Conservation (phyloP, 2,888 invertebrate species). For the Amiota minor region DNA sequence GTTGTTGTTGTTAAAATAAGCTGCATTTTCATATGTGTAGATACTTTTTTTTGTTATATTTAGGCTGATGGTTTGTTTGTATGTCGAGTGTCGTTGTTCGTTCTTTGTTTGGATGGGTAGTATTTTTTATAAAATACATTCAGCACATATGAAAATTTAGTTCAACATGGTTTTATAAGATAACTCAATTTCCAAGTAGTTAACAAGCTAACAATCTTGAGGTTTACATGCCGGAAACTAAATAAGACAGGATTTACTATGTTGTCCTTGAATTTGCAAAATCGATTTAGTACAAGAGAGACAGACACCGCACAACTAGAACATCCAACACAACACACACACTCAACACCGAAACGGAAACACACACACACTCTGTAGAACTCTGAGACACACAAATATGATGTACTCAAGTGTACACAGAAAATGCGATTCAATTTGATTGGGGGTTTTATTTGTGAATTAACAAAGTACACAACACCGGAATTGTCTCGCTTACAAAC, state of each 20-base stretch:
- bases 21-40: constrained; percentile 18
- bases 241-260: neutral
- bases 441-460: no score
- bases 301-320: constrained; percentile 9
- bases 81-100: constrained; percentile 17
- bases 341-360: constrained; percentile 36
- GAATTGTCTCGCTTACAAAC: no score
- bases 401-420: no score
- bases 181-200: neutral
- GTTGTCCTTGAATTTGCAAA: constrained; percentile 66
- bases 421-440: no score
- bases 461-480: no score
- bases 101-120: neutral
- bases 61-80: constrained; percentile 3
- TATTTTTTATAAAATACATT: neutral
- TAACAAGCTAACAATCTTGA: constrained; percentile 28
- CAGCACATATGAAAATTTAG: neutral
- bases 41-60: constrained; percentile 7
- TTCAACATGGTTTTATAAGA: no score
- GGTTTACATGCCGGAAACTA: constrained; percentile 57
- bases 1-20: constrained; percentile 13
- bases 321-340: constrained; percentile 51
- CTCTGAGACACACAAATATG: neutral
- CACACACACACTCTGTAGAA: neutral
- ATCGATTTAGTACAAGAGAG: constrained; percentile 53